These are phyloP conservation scores for Chaetops frenatus DNA, from an alignment of 2,113 vertebrate genomes.

Conservation along the genomic window DNA sequence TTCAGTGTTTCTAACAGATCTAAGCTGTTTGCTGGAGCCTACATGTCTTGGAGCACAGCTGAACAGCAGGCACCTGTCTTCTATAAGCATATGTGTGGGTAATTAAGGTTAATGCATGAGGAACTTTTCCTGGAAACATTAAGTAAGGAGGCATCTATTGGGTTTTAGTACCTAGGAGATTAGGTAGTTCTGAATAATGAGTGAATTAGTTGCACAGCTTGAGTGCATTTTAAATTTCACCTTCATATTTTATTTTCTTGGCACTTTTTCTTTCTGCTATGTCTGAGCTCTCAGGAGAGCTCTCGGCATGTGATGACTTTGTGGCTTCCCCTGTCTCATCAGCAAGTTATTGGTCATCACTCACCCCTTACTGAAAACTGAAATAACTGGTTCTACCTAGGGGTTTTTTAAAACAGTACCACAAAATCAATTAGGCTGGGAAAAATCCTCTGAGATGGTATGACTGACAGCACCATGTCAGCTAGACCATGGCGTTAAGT, in stretches of 20 bases:
- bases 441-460: neutral
- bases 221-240: neutral
- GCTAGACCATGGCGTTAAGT: neutral
- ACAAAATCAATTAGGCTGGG: neutral
- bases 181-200: neutral
- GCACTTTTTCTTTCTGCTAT: neutral
- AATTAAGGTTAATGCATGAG: neutral
- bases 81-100: neutral
- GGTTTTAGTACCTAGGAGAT: neutral
- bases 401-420: neutral
- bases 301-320: neutral
- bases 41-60: neutral
- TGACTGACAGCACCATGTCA: fast-evolving
- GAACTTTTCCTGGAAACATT: neutral
- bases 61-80: neutral
- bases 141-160: neutral
- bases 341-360: neutral
- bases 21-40: neutral
- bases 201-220: neutral
- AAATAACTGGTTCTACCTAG: neutral
- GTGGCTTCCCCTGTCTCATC: neutral
- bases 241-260: neutral
- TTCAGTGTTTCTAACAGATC: neutral
- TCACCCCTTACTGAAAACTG: neutral
- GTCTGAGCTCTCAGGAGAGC: neutral